Evolutionary conservation across 2,888 invertebrate species (phyloP).

Genomic region (Erebia palarica): DNA sequence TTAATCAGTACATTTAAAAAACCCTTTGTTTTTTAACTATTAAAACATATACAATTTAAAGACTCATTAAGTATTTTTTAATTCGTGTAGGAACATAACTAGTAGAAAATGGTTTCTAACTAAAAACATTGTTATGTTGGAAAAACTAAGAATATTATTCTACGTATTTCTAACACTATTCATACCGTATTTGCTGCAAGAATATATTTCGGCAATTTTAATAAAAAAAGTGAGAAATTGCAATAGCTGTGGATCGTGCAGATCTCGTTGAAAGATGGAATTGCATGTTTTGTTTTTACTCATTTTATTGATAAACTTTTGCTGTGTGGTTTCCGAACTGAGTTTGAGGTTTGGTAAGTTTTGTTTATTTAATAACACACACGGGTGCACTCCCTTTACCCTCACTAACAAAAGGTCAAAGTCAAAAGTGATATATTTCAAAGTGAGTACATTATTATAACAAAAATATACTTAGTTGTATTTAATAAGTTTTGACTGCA

Average conservation of each 20-base stretch:
- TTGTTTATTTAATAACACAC: not conserved
- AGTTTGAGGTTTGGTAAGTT: slow-evolving; percentile 69
- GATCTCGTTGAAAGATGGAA: slow-evolving; percentile 49
- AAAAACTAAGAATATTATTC: slow-evolving; percentile 69
- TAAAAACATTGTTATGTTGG: slow-evolving; percentile 55
- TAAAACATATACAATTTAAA: slow-evolving; percentile 33
- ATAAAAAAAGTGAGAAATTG: slow-evolving; percentile 63
- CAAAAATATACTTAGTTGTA: no score
- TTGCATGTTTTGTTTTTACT: slow-evolving; percentile 51
- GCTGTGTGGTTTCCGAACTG: slow-evolving; percentile 63
- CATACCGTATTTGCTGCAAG: slow-evolving; percentile 72
- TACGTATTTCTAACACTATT: slow-evolving; percentile 66
- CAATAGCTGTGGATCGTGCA: slow-evolving; percentile 54
- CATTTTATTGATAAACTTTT: slow-evolving; percentile 57
- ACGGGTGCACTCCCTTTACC: no score
- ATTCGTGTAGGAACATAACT: not conserved
- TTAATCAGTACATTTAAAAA: not conserved
- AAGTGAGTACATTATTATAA: no score
- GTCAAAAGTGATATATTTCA: no score
- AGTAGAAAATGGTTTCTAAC: not conserved
- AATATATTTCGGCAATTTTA: slow-evolving; percentile 71
- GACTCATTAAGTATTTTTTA: slow-evolving; percentile 38
- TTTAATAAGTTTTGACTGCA: no score
- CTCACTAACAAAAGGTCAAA: no score
- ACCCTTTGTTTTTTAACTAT: slow-evolving; percentile 1